Percentiles rank a stretch among this genome's conserved stretches.
These are phyloP conservation scores for Thalassophryne amazonica DNA, from an alignment of 2,797 vertebrate genomes.

Conservation along the genomic window DNA sequence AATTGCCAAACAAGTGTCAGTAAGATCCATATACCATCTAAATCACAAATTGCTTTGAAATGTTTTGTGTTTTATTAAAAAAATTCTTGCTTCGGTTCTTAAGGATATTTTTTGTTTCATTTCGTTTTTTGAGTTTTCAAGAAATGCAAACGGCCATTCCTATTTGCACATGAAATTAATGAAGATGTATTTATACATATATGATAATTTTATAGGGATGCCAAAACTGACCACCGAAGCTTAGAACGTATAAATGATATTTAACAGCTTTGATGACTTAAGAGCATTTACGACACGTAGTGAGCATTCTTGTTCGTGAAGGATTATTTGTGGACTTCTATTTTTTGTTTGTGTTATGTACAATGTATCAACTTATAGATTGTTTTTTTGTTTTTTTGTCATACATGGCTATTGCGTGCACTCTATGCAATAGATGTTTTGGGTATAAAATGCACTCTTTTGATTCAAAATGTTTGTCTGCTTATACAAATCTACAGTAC, in stretches of 20 bases:
- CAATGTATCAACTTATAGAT: slow-evolving; percentile 79
- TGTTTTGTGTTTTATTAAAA: slow-evolving; percentile 55
- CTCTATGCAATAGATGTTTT: slow-evolving; percentile 87
- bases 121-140: no score
- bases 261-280: slow-evolving; percentile 75
- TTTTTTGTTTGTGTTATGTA: slow-evolving; percentile 83
- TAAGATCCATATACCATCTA: slow-evolving; percentile 60
- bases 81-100: slow-evolving; percentile 72
- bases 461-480: slow-evolving; percentile 87
- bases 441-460: slow-evolving; percentile 88
- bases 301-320: slow-evolving; percentile 78
- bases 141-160: slow-evolving; percentile 73
- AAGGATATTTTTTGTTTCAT: slow-evolving; percentile 79
- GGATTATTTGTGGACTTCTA: slow-evolving; percentile 73
- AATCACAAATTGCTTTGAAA: slow-evolving; percentile 48
- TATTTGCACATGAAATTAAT: slow-evolving; percentile 83
- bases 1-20: slow-evolving; percentile 66
- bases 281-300: slow-evolving; percentile 75
- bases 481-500: slow-evolving; percentile 89
- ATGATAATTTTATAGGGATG: slow-evolving; percentile 79
- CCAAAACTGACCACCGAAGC: slow-evolving; percentile 74
- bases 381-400: slow-evolving; percentile 80
- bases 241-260: slow-evolving; percentile 73
- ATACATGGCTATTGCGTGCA: slow-evolving; percentile 86
- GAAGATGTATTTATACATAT: slow-evolving; percentile 83